phyloP scores from a whole-genome alignment of 2,113 vertebrate species.

The Dicrurus megarhynchus region DNA sequence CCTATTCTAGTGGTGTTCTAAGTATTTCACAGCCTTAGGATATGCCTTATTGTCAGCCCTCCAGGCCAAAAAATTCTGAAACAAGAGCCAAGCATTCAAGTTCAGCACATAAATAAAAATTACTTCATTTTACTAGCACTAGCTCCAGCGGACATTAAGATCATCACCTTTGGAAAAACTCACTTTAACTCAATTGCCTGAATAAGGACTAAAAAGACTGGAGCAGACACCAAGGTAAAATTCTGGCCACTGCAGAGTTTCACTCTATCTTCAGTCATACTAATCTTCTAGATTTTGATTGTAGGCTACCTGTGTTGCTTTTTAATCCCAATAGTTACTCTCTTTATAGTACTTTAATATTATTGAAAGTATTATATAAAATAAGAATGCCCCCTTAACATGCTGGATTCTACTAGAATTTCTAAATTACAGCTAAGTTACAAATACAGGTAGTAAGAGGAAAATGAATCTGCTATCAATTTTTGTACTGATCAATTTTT shows the following conservation, averaged over 20 bases:
- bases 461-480: neutral
- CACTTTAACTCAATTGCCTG: neutral
- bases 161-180: neutral
- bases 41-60: neutral
- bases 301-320: neutral
- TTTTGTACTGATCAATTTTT: neutral
- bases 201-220: neutral
- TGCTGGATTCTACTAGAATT: neutral
- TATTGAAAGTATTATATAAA: neutral
- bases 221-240: neutral
- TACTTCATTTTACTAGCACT: neutral
- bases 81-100: neutral
- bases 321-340: neutral
- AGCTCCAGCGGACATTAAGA: neutral
- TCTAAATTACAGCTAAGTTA: neutral
- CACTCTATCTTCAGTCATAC: neutral
- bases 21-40: neutral
- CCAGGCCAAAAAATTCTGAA: neutral
- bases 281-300: neutral
- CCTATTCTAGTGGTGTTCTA: neutral
- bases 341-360: neutral
- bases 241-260: neutral
- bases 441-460: neutral
- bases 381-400: neutral
- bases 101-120: neutral